Evolutionary conservation across 2,113 vertebrate species (phyloP), one percentile per base, ranked within the genome.

Genomic region (Platysternon megacephalum): DNA sequence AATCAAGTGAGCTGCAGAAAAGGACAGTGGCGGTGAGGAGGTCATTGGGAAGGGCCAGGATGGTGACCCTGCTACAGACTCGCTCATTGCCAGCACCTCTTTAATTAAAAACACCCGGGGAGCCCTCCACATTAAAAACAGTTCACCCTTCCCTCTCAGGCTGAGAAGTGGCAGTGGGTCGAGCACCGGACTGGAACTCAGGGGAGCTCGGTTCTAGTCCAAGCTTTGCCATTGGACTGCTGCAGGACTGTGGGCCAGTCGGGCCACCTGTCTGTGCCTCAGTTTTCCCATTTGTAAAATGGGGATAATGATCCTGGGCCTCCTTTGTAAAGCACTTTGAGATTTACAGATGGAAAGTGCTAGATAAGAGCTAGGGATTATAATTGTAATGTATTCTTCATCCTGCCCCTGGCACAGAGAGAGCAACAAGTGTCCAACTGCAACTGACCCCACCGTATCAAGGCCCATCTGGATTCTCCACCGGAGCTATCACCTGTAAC

Each of bases 181-280:
- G 4, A 17, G 4, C 35, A 39, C 6, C 9, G n/a, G n/a, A 21
- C 35, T 17, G 65, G 35, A 21, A 39, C 19, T 9, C 65, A 21
- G 65, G 3, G n/a, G 65, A 72, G 6, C 32, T 72, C 2, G 3
- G 35, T 19, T 21, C 65, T 39, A n/a, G 7, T 4, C 65, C 65
- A 29, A 17, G 35, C 8, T 72, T 35, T 39, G 35, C n/a, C 65
- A 19, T 8, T 35, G 35, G 17, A 35, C 35, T 8, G 35, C 58
- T n/a, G 65, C 8, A 39, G 35, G 65, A 39, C 65, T 14, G 6
- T 21, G 8, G 16, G 65, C 65, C 10, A 19, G 35, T 21, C 8
- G 4, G 2, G 7, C 19, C 2, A 1, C n/a, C 17, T 3, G 1
- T 8, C 14, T n/a, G 65, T 39, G 65, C 65, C 65, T 72, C n/a